These are phyloP conservation scores for Scytalopus superciliaris DNA, from an alignment of 2,113 vertebrate genomes.

Conservation along the genomic window DNA sequence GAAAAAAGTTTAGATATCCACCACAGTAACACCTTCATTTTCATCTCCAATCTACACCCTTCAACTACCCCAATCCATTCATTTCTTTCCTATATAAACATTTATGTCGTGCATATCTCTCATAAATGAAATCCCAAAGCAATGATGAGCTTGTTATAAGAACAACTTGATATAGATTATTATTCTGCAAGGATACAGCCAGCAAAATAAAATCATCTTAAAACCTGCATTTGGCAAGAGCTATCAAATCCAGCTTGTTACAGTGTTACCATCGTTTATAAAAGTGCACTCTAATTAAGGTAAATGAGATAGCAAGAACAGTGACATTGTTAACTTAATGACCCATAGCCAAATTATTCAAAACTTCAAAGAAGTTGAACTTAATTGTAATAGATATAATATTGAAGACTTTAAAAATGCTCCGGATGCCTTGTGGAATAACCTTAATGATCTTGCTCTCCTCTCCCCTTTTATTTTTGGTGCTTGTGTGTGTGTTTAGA, in stretches of 20 bases:
- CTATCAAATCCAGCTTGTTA: conserved; percentile 50
- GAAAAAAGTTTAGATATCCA: not conserved
- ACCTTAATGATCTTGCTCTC: conserved; percentile 6
- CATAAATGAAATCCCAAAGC: conserved; percentile 12
- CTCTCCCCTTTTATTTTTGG: not conserved
- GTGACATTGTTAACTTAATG: conserved; percentile 64
- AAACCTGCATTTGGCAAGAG: conserved; percentile 15
- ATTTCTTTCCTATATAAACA: not conserved
- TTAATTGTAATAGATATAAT: conserved; percentile 47
- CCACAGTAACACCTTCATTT: not conserved
- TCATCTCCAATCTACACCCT: not conserved
- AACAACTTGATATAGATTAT: not conserved
- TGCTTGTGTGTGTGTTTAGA: not conserved
- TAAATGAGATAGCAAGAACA: conserved; percentile 60
- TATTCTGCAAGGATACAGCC: not conserved
- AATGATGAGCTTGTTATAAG: conserved; percentile 5
- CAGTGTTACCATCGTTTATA: not conserved
- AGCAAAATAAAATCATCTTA: conserved; percentile 28
- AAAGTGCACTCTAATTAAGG: conserved; percentile 62
- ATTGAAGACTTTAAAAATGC: not conserved
- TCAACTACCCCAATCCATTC: not conserved
- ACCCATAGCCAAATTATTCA: conserved; percentile 46
- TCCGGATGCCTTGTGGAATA: not conserved
- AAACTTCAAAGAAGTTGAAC: conserved; percentile 51
- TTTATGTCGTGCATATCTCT: not conserved